phyloP scores from a whole-genome alignment of 2,113 vertebrate genomes.

The Platycercus adscitus region DNA sequence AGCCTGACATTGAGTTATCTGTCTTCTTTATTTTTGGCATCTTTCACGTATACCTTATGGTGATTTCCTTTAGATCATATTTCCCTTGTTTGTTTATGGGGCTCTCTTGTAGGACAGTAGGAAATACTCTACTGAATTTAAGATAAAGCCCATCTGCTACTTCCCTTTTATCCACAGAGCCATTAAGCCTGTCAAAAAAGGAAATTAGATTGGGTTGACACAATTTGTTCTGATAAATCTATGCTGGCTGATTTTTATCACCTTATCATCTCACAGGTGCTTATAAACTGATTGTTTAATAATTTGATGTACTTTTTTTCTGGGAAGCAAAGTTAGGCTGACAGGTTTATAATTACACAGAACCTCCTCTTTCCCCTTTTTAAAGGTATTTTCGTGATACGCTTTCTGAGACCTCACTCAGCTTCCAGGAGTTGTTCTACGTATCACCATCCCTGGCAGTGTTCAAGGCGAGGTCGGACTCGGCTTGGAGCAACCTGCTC shows the following conservation, averaged over 20 bases:
- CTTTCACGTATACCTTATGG: neutral
- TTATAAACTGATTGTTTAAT: conserved; percentile 70
- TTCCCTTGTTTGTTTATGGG: neutral
- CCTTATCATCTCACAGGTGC: conserved; percentile 64
- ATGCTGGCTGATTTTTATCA: conserved; percentile 67
- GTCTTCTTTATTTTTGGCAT: neutral
- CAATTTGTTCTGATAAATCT: conserved; percentile 70
- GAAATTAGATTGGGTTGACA: conserved; percentile 67
- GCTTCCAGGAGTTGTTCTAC: neutral
- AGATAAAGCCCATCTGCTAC: conserved; percentile 46
- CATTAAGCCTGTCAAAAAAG: conserved; percentile 65
- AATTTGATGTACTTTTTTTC: conserved; percentile 56
- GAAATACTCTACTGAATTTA: conserved; percentile 14
- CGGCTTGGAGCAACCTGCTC: neutral
- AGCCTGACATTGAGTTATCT: neutral
- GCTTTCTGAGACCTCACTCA: neutral
- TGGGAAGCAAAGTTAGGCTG: conserved; percentile 34
- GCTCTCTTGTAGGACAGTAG: neutral
- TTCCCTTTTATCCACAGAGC: conserved; percentile 27
- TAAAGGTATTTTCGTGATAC: neutral
- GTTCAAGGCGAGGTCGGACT: neutral
- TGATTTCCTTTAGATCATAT: neutral
- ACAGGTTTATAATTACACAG: conserved; percentile 46
- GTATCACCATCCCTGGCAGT: neutral
- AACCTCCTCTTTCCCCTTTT: neutral